phyloP scores from a whole-genome alignment of 1,140 invertebrate species.

The Drosophila ambigua region DNA sequence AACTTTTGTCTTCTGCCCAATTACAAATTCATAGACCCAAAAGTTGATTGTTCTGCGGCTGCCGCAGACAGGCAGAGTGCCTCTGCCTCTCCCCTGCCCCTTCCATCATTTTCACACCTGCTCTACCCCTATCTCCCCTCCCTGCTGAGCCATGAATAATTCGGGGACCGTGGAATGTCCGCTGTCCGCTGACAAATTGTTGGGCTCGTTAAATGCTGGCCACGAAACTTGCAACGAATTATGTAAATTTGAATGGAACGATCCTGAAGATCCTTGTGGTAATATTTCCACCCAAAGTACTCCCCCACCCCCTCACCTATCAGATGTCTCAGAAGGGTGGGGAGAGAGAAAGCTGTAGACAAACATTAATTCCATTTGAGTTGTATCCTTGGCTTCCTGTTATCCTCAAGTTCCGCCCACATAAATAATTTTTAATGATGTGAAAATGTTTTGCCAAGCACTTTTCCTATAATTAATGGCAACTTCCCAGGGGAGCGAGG shows the following conservation, averaged over 20 bases:
- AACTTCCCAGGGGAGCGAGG: conserved; percentile 1
- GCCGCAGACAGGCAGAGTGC: conserved; percentile 5
- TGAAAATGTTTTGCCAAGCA: conserved; percentile 52
- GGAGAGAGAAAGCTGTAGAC: conserved; percentile 7
- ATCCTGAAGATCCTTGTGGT: conserved; percentile 16
- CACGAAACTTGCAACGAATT: conserved; percentile 46
- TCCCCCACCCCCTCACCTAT: conserved; percentile 9
- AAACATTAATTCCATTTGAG: conserved; percentile 49
- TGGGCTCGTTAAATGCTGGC: conserved; percentile 53
- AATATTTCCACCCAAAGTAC: conserved; percentile 7
- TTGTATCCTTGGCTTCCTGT: conserved; percentile 45
- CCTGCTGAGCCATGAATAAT: conserved; percentile 45
- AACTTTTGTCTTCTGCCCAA: conserved; percentile 23
- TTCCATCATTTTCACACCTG: conserved; percentile 11
- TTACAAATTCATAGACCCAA: conserved; percentile 56
- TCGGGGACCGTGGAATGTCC: conserved; percentile 26
- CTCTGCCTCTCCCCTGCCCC: neutral
- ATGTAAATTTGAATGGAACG: conserved; percentile 43
- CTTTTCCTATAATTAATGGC: conserved; percentile 55
- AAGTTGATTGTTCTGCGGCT: conserved; percentile 38
- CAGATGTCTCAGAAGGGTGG: neutral
- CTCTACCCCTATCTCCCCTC: too few relatives aligned
- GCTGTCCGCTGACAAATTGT: conserved; percentile 48
- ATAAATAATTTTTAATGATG: conserved; percentile 70
- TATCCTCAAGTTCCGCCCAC: conserved; percentile 42